A percentile compares a stretch with the other conserved stretches of the same genome.
phyloP scores from a whole-genome alignment of 2,888 invertebrate species.

The Melanostoma scalare region DNA sequence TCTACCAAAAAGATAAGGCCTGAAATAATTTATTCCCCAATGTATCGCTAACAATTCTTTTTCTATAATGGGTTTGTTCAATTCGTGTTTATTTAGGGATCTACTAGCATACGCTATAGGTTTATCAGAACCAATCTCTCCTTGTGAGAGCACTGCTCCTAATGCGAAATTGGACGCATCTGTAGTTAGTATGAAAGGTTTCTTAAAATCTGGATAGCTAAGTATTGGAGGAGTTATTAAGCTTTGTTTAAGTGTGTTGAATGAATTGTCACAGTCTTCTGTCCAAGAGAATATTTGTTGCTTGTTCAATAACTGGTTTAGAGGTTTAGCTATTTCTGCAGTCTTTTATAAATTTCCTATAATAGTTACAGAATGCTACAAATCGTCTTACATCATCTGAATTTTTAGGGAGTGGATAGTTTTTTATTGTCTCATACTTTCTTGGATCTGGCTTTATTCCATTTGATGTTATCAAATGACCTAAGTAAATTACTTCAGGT shows the following conservation, averaged over 20 bases:
- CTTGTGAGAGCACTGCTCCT: neutral
- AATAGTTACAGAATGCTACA: too few species aligned
- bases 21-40: slow-evolving; percentile 6
- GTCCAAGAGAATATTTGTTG: slow-evolving; percentile 2
- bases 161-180: neutral
- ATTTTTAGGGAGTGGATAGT: too few species aligned
- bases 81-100: neutral
- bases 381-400: too few species aligned
- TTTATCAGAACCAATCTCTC: neutral
- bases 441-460: too few species aligned
- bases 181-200: slow-evolving; percentile 3
- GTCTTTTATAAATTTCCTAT: too few species aligned
- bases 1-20: neutral
- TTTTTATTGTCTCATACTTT: too few species aligned
- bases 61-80: slow-evolving; percentile 13
- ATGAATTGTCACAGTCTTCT: neutral
- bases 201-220: neutral
- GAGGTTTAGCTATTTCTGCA: too few species aligned
- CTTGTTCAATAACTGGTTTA: too few species aligned
- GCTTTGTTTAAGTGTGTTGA: neutral
- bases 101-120: neutral
- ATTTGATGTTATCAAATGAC: slow-evolving; percentile 56
- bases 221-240: neutral
- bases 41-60: slow-evolving; percentile 4
- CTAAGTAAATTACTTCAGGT: slow-evolving; percentile 69